phyloP scores from a whole-genome alignment of 2,888 invertebrate genomes.

The Synanthedon vespiformis region DNA sequence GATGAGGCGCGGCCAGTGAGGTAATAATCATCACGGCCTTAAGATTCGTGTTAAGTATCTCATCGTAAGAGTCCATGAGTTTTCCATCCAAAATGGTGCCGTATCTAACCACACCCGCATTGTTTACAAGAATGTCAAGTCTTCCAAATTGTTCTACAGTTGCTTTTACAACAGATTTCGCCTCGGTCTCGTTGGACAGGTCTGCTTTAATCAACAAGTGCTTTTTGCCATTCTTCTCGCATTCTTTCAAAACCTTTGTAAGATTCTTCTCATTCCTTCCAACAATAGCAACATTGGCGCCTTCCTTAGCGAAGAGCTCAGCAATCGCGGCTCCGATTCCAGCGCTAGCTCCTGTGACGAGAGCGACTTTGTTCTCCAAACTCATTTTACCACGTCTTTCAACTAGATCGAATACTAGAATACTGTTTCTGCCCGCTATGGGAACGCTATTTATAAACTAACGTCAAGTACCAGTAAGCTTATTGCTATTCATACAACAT shows the following conservation, averaged over 20 bases:
- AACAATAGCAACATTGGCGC: slow-evolving; percentile 70
- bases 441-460: not conserved
- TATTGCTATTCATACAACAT: not conserved
- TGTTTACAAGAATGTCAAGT: slow-evolving; percentile 16
- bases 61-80: slow-evolving; percentile 4
- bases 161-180: slow-evolving; percentile 13
- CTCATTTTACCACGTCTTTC: not conserved
- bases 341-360: slow-evolving; percentile 75
- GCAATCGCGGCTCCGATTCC: slow-evolving; percentile 79
- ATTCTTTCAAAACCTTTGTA: slow-evolving; percentile 52
- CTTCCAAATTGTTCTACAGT: slow-evolving; percentile 22
- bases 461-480: not conserved
- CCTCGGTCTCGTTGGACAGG: slow-evolving; percentile 22
- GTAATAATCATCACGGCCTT: slow-evolving; percentile 5
- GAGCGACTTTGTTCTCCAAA: slow-evolving; percentile 53
- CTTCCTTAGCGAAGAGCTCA: slow-evolving; percentile 71
- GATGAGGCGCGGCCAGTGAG: slow-evolving; percentile 5
- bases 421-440: not conserved
- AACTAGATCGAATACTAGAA: not conserved
- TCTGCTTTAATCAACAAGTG: slow-evolving; percentile 22
- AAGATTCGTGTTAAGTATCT: slow-evolving; percentile 7
- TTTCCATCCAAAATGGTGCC: not conserved
- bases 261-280: slow-evolving; percentile 76
- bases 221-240: slow-evolving; percentile 13
- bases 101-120: not conserved